A percentile compares a stretch with the other conserved stretches of the same genome.
Conservation (phyloP, 2,113 vertebrate species). For the Silurus glanis region DNA sequence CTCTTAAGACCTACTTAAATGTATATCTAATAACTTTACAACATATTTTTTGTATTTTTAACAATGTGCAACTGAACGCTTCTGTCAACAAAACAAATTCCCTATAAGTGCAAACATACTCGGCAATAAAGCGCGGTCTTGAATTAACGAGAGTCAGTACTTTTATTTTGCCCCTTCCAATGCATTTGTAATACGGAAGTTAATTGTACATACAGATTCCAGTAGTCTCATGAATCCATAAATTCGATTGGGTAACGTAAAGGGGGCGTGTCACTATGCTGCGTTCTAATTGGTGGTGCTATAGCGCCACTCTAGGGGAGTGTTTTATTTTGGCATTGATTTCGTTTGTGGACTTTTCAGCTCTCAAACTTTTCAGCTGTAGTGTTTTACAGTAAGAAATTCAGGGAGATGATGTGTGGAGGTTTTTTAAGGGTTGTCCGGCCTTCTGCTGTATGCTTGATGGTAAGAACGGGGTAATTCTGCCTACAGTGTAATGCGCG, state of each 20-base stretch:
- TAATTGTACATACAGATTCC: background rate
- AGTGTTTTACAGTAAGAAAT: too few species aligned
- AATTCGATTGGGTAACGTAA: background rate
- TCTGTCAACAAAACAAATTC: too few species aligned
- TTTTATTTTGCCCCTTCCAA: background rate
- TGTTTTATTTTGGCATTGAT: background rate
- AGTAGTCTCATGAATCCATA: background rate
- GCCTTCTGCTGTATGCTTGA: background rate
- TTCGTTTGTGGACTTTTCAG: background rate
- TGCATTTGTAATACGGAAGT: slow-evolving; percentile 26
- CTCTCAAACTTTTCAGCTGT: background rate
- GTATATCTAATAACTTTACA: too few species aligned
- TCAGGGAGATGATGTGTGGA: background rate
- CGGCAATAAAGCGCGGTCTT: too few species aligned
- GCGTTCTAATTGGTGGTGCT: slow-evolving; percentile 23
- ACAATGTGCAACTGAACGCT: too few species aligned
- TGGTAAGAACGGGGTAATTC: slow-evolving; percentile 18
- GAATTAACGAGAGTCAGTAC: background rate
- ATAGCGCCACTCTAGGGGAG: too few species aligned
- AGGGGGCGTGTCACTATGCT: slow-evolving; percentile 19
- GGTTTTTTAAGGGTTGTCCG: background rate
- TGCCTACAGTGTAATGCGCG: background rate
- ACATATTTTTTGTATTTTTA: too few species aligned
- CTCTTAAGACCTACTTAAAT: background rate
- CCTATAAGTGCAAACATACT: too few species aligned